phyloP scores from a whole-genome alignment of 2,113 vertebrate species.

The Elephas maximus region DNA sequence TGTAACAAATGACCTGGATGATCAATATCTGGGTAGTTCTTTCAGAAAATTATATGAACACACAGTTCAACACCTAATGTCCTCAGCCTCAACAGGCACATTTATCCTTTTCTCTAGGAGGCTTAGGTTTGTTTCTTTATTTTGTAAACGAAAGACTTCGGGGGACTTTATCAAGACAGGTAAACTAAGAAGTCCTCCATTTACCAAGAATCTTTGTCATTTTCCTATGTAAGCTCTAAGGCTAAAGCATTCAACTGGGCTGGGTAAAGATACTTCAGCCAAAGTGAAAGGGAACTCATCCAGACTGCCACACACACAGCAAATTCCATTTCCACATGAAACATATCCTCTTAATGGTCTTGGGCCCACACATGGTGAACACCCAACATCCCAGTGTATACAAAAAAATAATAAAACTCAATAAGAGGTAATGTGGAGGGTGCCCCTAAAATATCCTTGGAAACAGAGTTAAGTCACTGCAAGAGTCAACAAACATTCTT shows the following conservation, averaged over 20 bases:
- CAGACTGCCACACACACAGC: constrained; percentile 48
- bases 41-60: constrained; percentile 75
- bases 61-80: constrained; percentile 60
- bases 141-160: constrained; percentile 74
- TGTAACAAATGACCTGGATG: constrained; percentile 30
- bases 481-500: not conserved
- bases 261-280: constrained; percentile 60
- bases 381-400: not conserved
- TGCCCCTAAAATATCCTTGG: not conserved
- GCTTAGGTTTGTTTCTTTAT: constrained; percentile 64
- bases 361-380: not conserved
- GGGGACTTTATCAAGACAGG: not conserved
- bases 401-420: not conserved
- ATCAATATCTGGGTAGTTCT: constrained; percentile 72
- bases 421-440: not conserved
- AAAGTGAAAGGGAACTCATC: constrained; percentile 48
- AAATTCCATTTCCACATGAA: constrained; percentile 55
- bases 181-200: not conserved
- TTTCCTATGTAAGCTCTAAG: constrained; percentile 69
- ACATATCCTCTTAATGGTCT: not conserved
- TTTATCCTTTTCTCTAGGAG: constrained; percentile 76
- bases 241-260: constrained; percentile 55
- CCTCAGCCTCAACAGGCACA: constrained; percentile 73
- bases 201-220: constrained; percentile 54
- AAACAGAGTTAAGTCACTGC: not conserved